Evolutionary conservation across 2,113 vertebrate species (phyloP).

Genomic region (Cryptoleucopteryx plumbea): DNA sequence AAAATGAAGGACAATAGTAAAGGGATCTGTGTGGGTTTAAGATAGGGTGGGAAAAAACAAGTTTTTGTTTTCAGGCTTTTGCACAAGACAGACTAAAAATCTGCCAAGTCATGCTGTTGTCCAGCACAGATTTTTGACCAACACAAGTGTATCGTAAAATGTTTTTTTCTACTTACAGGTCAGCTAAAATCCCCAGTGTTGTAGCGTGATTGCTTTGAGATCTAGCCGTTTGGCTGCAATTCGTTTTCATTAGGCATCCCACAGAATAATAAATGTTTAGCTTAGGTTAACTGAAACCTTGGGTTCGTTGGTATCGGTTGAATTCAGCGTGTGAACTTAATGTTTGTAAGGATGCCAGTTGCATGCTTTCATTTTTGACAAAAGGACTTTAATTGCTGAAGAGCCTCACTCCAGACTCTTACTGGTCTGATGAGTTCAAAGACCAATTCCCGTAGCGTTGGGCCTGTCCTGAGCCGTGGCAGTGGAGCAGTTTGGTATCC

Average conservation of each 20-base stretch:
- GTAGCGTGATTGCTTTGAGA: neutral
- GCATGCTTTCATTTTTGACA: accelerated
- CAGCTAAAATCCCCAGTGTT: neutral
- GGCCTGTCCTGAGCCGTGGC: accelerated
- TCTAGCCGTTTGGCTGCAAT: neutral
- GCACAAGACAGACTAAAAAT: neutral
- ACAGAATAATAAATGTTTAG: accelerated
- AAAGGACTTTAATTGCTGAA: neutral
- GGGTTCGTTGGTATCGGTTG: neutral
- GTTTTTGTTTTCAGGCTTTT: neutral
- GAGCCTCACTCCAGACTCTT: neutral
- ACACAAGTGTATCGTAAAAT: neutral
- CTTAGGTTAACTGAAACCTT: neutral
- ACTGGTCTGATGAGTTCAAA: neutral
- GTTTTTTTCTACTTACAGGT: neutral
- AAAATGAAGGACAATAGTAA: neutral
- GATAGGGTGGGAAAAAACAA: neutral
- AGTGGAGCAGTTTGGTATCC: neutral
- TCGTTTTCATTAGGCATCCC: neutral
- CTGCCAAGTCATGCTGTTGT: neutral
- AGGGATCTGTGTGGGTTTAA: neutral
- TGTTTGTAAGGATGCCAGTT: accelerated
- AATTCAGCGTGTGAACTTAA: neutral
- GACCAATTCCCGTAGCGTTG: neutral
- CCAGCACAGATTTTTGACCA: neutral